Evolutionary conservation across 2,113 vertebrate genomes (phyloP).

Genomic region (Apeltes quadracus): DNA sequence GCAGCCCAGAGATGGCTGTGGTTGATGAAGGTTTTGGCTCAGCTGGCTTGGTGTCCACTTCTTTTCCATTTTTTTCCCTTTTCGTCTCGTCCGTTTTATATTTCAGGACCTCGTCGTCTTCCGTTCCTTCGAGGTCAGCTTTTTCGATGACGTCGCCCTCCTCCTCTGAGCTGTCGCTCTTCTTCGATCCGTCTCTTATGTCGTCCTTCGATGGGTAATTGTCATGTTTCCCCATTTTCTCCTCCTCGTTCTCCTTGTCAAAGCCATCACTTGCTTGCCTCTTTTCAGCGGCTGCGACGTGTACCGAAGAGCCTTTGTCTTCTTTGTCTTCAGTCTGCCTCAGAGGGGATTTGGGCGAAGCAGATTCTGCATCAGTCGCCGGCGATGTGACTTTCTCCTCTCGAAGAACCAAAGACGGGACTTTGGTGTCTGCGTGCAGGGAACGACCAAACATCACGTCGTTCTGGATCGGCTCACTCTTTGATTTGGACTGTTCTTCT

Average conservation of each 20-base stretch:
- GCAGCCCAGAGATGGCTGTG: conserved; percentile 8
- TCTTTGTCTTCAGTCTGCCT: conserved; percentile 57
- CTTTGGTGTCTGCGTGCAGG: conserved; percentile 56
- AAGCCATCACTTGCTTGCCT: conserved; percentile 64
- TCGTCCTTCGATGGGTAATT: conserved; percentile 60
- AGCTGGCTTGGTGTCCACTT: conserved; percentile 64
- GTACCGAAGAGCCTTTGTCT: conserved; percentile 28
- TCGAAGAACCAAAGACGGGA: conserved; percentile 58
- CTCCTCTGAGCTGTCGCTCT: conserved; percentile 84
- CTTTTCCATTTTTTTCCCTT: conserved; percentile 71
- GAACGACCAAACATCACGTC: conserved; percentile 46
- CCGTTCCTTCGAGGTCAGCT: conserved; percentile 90
- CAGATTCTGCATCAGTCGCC: conserved; percentile 67
- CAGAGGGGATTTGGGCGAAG: conserved; percentile 55
- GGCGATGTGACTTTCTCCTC: conserved; percentile 73
- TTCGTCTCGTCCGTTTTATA: conserved; percentile 74
- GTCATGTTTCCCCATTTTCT: conserved; percentile 76
- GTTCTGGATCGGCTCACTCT: conserved; percentile 46
- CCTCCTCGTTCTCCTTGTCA: conserved; percentile 80
- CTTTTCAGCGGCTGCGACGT: conserved; percentile 21
- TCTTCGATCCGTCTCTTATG: conserved; percentile 76
- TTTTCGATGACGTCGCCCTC: conserved; percentile 91
- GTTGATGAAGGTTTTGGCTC: conserved; percentile 55
- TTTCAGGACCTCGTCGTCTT: conserved; percentile 81
- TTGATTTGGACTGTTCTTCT: conserved; percentile 79